phyloP scores from a whole-genome alignment of 2,113 vertebrate species.

The Toxotes jaculatrix region DNA sequence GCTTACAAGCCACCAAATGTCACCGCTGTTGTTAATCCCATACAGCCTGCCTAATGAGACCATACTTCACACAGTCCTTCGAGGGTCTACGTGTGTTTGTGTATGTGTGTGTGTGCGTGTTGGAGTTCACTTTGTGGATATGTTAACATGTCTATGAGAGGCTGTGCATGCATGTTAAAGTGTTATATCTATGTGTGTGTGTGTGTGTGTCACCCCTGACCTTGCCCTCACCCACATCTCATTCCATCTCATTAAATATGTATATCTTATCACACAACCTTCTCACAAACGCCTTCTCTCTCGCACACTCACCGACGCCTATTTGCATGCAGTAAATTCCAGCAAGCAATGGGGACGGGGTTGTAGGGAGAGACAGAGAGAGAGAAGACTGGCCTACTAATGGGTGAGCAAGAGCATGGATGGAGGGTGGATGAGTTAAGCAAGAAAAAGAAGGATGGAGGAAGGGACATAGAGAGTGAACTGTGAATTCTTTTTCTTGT shows the following conservation, averaged over 20 bases:
- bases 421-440: background rate
- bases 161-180: slow-evolving; percentile 13
- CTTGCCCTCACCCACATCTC: slow-evolving; percentile 86
- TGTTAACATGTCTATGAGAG: slow-evolving; percentile 60
- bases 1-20: slow-evolving; percentile 81
- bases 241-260: slow-evolving; percentile 99
- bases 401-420: slow-evolving; percentile 2
- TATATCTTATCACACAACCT: slow-evolving; percentile 98
- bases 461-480: background rate
- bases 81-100: slow-evolving; percentile 26
- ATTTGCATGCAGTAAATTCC: slow-evolving; percentile 98
- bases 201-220: slow-evolving; percentile 71
- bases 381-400: slow-evolving; percentile 17
- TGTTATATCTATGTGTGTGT: slow-evolving; percentile 5
- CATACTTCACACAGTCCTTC: slow-evolving; percentile 72
- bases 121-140: slow-evolving; percentile 34
- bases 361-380: slow-evolving; percentile 44
- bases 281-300: slow-evolving; percentile 36
- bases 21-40: slow-evolving; percentile 80
- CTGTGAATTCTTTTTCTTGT: background rate
- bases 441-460: slow-evolving; percentile 1
- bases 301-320: slow-evolving; percentile 70
- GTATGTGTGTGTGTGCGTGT: slow-evolving; percentile 31
- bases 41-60: slow-evolving; percentile 80
- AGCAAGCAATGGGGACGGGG: slow-evolving; percentile 86